phyloP scores from a whole-genome alignment of 2,113 vertebrate species.

The Spermophilus dauricus region DNA sequence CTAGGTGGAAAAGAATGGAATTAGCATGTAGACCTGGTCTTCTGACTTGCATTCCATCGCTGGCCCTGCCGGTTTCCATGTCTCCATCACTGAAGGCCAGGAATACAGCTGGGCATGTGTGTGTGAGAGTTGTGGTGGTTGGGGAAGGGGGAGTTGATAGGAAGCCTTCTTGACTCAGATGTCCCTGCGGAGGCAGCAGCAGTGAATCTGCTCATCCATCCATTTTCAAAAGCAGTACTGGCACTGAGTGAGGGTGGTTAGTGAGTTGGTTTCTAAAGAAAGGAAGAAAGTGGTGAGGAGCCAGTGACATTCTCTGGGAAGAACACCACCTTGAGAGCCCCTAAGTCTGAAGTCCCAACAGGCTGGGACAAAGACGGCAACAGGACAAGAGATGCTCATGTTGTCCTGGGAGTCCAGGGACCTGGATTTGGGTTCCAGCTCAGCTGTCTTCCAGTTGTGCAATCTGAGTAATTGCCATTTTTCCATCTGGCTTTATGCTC shows the following conservation, averaged over 20 bases:
- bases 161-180: neutral
- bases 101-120: no score
- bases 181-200: neutral
- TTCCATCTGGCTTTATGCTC: neutral
- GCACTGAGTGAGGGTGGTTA: neutral
- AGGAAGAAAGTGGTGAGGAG: neutral
- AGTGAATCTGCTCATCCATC: neutral
- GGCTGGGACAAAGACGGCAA: neutral
- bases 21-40: neutral
- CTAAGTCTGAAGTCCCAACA: neutral
- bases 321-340: neutral
- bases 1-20: neutral
- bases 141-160: neutral
- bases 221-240: neutral
- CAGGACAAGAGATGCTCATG: rapidly evolving
- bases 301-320: neutral
- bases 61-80: neutral
- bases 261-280: conserved; percentile 29
- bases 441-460: neutral
- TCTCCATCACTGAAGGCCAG: neutral
- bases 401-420: neutral
- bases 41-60: neutral
- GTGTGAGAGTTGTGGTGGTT: neutral
- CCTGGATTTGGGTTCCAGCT: neutral
- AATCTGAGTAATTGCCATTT: neutral